A percentile compares a stretch with the other conserved stretches of the same genome.
Conservation (phyloP, 1,140 invertebrate species). For the Andricus grossulariae region DNA sequence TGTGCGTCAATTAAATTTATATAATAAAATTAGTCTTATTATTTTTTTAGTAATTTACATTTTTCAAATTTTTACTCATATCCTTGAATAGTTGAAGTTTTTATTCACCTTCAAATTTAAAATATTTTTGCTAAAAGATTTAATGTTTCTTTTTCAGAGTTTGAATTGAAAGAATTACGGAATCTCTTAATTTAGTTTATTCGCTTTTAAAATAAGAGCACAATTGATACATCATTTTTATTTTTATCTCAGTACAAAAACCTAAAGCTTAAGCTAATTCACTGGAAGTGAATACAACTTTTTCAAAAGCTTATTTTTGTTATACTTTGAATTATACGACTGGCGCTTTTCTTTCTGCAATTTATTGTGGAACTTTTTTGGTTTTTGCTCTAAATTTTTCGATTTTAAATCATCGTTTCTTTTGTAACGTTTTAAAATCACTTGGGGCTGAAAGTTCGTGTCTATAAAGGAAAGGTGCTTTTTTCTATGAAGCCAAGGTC, state of each 20-base stretch:
- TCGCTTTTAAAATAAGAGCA: no score
- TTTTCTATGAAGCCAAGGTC: neutral
- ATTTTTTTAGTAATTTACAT: slow-evolving; percentile 14
- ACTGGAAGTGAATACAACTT: no score
- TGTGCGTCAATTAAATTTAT: slow-evolving; percentile 17
- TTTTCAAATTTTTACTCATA: neutral
- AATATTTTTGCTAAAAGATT: no score
- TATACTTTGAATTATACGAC: neutral
- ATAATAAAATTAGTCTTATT: neutral
- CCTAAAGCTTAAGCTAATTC: no score
- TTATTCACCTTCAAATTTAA: no score
- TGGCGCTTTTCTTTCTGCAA: neutral
- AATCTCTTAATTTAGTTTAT: no score
- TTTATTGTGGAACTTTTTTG: neutral
- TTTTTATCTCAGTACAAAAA: no score
- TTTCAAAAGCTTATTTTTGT: neutral
- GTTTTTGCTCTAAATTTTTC: neutral
- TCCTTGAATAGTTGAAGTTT: neutral
- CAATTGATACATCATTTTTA: no score
- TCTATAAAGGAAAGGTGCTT: neutral
- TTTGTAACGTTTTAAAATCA: neutral
- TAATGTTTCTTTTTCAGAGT: no score
- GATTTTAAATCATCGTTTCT: neutral
- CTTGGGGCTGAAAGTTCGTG: neutral
- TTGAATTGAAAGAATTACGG: no score